Percentiles rank a stretch among this genome's conserved stretches.
Conservation (phyloP, 2,888 invertebrate genomes). For the Tuberolachnus salignus region DNA sequence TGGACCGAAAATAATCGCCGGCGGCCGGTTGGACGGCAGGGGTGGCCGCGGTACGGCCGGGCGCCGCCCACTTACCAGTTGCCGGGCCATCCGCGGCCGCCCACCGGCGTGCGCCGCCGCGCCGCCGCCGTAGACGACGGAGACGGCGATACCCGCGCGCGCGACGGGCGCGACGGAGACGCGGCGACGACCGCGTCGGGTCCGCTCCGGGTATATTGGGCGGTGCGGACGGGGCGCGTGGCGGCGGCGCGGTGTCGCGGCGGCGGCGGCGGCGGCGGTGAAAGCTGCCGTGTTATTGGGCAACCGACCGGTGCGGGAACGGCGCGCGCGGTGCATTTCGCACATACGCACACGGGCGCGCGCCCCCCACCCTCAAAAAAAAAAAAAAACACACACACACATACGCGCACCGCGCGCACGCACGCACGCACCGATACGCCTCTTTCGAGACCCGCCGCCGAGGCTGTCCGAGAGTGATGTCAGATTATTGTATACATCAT, state of each 20-base stretch:
- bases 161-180: background rate
- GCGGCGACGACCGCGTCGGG: background rate
- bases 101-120: background rate
- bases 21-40: background rate
- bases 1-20: constrained; percentile 15
- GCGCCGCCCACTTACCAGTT: too few species aligned
- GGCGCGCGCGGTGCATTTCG: background rate
- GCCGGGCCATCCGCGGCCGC: constrained; percentile 1
- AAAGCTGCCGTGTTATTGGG: constrained; percentile 1
- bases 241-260: constrained; percentile 4
- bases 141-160: background rate
- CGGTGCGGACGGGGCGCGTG: constrained; percentile 1
- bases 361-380: background rate
- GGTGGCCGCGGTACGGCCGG: too few species aligned
- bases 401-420: background rate
- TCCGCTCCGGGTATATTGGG: background rate
- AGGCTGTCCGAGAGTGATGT: background rate
- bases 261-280: constrained; percentile 6
- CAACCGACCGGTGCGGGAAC: background rate
- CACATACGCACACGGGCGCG: background rate
- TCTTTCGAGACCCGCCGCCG: background rate
- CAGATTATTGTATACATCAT: too few species aligned
- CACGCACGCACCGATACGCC: background rate
- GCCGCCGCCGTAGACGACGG: background rate
- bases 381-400: too few species aligned